phyloP scores from a whole-genome alignment of 2,888 invertebrate species.

The Acronicta alni region DNA sequence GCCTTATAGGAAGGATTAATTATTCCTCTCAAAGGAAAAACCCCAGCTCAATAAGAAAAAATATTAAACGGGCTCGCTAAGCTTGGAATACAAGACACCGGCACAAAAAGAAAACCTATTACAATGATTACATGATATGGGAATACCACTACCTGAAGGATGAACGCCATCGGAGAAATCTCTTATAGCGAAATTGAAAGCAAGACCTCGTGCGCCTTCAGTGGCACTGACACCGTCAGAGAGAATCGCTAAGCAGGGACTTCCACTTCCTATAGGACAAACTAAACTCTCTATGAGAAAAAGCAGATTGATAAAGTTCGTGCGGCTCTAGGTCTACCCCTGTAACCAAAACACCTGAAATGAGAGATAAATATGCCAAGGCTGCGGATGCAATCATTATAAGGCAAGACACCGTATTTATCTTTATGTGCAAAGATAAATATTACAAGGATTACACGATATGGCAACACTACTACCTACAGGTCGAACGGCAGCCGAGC shows the following conservation, averaged over 20 bases:
- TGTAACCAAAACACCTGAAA: slow-evolving; percentile 10
- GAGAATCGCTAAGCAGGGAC: slow-evolving; percentile 30
- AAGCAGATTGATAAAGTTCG: slow-evolving; percentile 20
- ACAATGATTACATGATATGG: slow-evolving; percentile 20
- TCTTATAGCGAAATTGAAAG: slow-evolving; percentile 32
- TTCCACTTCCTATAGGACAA: slow-evolving; percentile 20
- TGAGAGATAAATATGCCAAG: slow-evolving; percentile 26
- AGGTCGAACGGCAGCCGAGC: slow-evolving; percentile 61
- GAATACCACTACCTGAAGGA: slow-evolving; percentile 51
- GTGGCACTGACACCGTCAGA: slow-evolving; percentile 3
- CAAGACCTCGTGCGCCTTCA: background rate
- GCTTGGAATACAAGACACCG: slow-evolving; percentile 52
- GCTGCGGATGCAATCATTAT: slow-evolving; percentile 52
- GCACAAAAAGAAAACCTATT: slow-evolving; percentile 60
- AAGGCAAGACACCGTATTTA: slow-evolving; percentile 50
- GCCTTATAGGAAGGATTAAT: slow-evolving; percentile 48
- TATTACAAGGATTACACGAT: slow-evolving; percentile 43
- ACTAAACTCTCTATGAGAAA: slow-evolving; percentile 28
- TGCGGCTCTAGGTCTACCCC: slow-evolving; percentile 22
- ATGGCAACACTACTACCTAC: slow-evolving; percentile 51
- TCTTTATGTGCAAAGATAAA: slow-evolving; percentile 48
- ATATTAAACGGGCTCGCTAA: slow-evolving; percentile 50
- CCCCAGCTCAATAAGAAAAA: slow-evolving; percentile 53
- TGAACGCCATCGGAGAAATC: slow-evolving; percentile 58
- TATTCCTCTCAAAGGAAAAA: slow-evolving; percentile 51